Base-by-base conservation (phyloP, 2,113 vertebrate species). In the Haemorhous mexicanus region DNA sequence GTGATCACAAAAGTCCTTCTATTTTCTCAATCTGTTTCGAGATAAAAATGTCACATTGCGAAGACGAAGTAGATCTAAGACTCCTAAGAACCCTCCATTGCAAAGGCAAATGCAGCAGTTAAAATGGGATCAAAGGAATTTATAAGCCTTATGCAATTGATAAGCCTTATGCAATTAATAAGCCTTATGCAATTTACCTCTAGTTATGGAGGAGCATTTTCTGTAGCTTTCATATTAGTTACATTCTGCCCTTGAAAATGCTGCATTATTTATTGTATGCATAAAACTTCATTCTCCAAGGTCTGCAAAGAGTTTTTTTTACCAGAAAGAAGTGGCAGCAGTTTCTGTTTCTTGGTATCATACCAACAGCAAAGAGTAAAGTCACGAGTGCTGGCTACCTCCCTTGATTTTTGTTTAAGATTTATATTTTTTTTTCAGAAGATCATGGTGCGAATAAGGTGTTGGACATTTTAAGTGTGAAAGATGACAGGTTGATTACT, bases 191-290 rank as follows among this genome's bases (percentile, higher is more conserved):
- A 89, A 87, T 92, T 91, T 95, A 75, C 28, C 23, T 91, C n/a
- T 91, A 32, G 46, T 93, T 93, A 80, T 14, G 27, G 50, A 73
- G 32, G 18, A 91, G 16, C 8, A 62, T 91, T 87, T 95, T 93
- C 70, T 80, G 35, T 58, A 87, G 37, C 59, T 95, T 95, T 95
- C 37, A 52, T 68, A 16, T 70, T 90, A 63, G 89, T 77, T 94
- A 78, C 10, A 58, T 94, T 84, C 37, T 76, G n/a, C 44, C 33
- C 41, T 89, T 94, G 87, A 87, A 93, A 95, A 87, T 72, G 26
- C 24, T 91, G 63, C 62, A 83, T 93, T 93, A 89, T 80, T 93
- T 93, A 73, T 79, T 73, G 10, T 58, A 72, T 94, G 66, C 26
- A 76, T 76, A 61, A 75, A 91, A 58, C 32, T 50, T 61, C 32